Evolutionary conservation across 2,888 invertebrate genomes (phyloP).

Genomic region (Xestobium rufovillosum): DNA sequence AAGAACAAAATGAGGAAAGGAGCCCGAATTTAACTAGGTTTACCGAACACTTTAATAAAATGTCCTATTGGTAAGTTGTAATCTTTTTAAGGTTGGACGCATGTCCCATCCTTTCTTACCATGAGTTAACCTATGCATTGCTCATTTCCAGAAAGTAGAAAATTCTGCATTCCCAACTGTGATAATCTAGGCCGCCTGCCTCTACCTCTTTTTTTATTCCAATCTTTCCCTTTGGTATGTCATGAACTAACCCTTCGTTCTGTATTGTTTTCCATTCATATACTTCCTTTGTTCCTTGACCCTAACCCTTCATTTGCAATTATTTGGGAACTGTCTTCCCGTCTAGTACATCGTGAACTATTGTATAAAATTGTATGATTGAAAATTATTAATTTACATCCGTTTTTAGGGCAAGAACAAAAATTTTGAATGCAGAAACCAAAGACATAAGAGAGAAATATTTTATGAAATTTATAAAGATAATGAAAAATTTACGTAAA

Average conservation of each 20-base stretch:
- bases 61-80: slow-evolving; percentile 81
- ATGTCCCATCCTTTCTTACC: background rate
- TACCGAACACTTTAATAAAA: slow-evolving; percentile 98
- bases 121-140: too few species aligned
- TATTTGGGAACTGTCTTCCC: too few species aligned
- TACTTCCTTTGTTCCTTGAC: too few species aligned
- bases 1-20: slow-evolving; percentile 93
- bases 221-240: too few species aligned
- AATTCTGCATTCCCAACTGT: background rate
- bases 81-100: background rate
- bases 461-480: slow-evolving; percentile 92
- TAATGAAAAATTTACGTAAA: slow-evolving; percentile 95
- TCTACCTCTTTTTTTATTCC: too few species aligned
- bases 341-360: too few species aligned
- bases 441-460: slow-evolving; percentile 86
- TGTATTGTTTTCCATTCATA: too few species aligned
- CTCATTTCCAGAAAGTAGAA: background rate
- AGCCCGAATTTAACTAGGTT: slow-evolving; percentile 95
- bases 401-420: slow-evolving; percentile 67
- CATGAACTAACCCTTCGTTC: too few species aligned
- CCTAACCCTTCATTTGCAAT: too few species aligned
- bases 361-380: too few species aligned
- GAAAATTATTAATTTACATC: too few species aligned
- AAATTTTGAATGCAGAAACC: slow-evolving; percentile 89
- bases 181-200: too few species aligned